Base-by-base conservation (phyloP, 2,888 invertebrate species). In the Andrena praecox region DNA sequence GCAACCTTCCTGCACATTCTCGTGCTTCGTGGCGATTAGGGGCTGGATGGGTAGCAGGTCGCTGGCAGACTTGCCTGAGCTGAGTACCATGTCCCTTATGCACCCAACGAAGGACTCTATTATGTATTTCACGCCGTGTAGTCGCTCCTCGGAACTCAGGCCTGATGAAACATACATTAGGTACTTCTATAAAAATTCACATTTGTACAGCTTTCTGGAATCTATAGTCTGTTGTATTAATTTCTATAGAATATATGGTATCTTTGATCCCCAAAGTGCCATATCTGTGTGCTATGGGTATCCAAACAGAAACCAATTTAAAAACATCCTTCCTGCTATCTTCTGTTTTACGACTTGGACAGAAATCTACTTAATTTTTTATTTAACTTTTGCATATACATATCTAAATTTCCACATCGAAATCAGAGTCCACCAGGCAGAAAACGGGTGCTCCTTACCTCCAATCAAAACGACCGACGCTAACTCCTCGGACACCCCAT, bases 101-200 rank as follows among this genome's bases (percentile, higher is more conserved):
- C 98, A 98, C 2, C 98, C 98, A 35, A 98, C 98, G 93, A 98
- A 98, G 7, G 98, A 98, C 94, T 98, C 98, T 89, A 98, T 98
- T 80, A 98, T 98, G 93, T 98, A 98, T 94, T 98, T 98, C 0
- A 98, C 97, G 74, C 98, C 98, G 92, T 98, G 97, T 33, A 98
- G 95, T 93, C 97, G 96, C 93, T 98, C 98, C 94, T 98, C 98
- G 0, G 98, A 97, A 91, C 98, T 98, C 85, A 98, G 95, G 5
- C 93, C 93, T 93, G 52, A 48, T 6, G 31, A 72, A 62, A 62
- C 24, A 20, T n/a, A 10, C 3, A 20, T n/a, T 31, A 42, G 0
- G 16, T 5, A 33, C 10, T 71, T 20, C 10, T 29, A 16, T 27
- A n/a, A 12, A 54, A 27, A n/a, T 8, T 63, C 27, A 33, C n/a